These are phyloP conservation scores for Sinohyriopsis cumingii DNA, from an alignment of 2,888 invertebrate genomes.

Conservation along the genomic window DNA sequence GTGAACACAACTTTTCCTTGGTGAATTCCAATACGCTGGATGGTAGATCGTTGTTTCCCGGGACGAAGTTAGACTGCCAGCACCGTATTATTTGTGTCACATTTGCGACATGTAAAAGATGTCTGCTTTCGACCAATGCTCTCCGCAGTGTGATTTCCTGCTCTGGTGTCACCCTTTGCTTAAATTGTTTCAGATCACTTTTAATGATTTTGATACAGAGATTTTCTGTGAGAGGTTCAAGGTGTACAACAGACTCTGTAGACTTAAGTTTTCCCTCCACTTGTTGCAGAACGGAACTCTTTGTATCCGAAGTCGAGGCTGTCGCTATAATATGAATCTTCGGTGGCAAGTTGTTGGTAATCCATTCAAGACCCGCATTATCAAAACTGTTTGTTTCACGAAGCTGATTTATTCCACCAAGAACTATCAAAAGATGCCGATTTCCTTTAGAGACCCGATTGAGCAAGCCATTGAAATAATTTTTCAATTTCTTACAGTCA, in stretches of 20 bases:
- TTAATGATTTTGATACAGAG: slow-evolving; percentile 8
- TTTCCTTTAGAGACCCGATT: slow-evolving; percentile 46
- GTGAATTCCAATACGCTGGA: slow-evolving; percentile 14
- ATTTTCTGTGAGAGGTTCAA: slow-evolving; percentile 2
- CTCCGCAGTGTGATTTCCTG: slow-evolving; percentile 15
- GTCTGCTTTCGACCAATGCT: too few species aligned
- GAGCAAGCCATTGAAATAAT: slow-evolving; percentile 52
- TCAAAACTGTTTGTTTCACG: slow-evolving; percentile 26
- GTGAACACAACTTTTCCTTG: slow-evolving; percentile 20
- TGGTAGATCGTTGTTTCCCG: background rate
- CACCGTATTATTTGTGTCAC: background rate
- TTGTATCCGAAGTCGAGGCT: slow-evolving; percentile 24
- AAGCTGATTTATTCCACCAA: slow-evolving; percentile 51
- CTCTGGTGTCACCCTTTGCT: slow-evolving; percentile 24
- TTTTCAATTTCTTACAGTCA: slow-evolving; percentile 30
- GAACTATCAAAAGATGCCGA: slow-evolving; percentile 33
- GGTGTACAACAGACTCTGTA: slow-evolving; percentile 27
- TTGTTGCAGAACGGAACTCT: slow-evolving; percentile 16
- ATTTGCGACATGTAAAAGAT: too few species aligned
- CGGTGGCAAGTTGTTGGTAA: slow-evolving; percentile 46
- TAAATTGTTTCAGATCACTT: slow-evolving; percentile 17
- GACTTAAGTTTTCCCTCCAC: slow-evolving; percentile 30
- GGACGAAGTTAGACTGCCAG: background rate
- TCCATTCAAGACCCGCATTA: slow-evolving; percentile 48
- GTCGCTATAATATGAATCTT: slow-evolving; percentile 54